Conservation (phyloP, 2,888 invertebrate species). For the Idaea straminata region DNA sequence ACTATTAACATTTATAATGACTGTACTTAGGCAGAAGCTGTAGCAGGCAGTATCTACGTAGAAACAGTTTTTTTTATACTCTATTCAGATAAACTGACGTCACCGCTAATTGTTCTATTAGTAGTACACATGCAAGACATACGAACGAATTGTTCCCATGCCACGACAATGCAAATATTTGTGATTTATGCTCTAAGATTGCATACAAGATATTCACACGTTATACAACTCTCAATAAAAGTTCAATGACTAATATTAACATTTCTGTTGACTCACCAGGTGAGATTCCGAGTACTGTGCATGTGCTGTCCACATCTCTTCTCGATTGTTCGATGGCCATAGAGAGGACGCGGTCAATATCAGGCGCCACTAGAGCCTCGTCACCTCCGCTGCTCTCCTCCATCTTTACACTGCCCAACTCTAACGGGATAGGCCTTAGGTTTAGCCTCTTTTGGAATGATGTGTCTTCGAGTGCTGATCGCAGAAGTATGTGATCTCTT, state of each 20-base stretch:
- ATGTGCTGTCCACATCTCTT: constrained; percentile 91
- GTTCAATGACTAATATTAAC: constrained; percentile 30
- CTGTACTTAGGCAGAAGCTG: constrained; percentile 50
- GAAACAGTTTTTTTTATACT: constrained; percentile 55
- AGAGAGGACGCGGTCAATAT: constrained; percentile 90
- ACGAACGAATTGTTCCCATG: constrained; percentile 43
- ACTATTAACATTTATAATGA: constrained; percentile 57
- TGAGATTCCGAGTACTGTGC: constrained; percentile 91
- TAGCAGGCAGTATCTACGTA: constrained; percentile 43
- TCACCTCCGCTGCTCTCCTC: constrained; percentile 83
- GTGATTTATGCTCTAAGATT: constrained; percentile 25
- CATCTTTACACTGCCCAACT: constrained; percentile 83
- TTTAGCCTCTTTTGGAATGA: constrained; percentile 92
- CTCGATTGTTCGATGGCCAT: constrained; percentile 93
- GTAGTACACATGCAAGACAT: constrained; percentile 36
- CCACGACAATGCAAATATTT: constrained; percentile 34
- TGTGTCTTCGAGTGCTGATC: constrained; percentile 91
- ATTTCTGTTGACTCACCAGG: constrained; percentile 84
- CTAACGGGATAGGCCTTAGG: constrained; percentile 87
- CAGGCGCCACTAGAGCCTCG: constrained; percentile 83
- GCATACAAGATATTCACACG: constrained; percentile 29
- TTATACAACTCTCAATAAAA: constrained; percentile 26
- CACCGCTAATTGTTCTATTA: constrained; percentile 48
- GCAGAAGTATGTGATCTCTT: constrained; percentile 86
- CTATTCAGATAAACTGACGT: constrained; percentile 54